Base-by-base conservation (phyloP, 2,113 vertebrate species). In the Telmatochromis brachygnathus region DNA sequence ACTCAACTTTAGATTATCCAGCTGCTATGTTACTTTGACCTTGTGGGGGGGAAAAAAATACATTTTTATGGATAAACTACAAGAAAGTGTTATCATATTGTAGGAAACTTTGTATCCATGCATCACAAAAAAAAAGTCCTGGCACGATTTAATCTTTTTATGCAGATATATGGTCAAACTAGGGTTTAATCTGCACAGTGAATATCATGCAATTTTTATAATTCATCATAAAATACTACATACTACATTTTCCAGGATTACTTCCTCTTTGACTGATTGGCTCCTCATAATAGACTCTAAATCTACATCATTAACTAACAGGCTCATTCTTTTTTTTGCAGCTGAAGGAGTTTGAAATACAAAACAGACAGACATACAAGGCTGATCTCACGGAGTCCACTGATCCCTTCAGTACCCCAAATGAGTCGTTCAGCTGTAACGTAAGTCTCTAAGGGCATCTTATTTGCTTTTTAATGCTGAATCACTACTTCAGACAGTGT, bases 301-400 rank as follows among this genome's bases (percentile, higher is more conserved):
- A 15, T 26, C 6, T 68, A 28, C 79, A 10, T 51, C 21, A 58
- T 83, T 26, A 30, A 49, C 58, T 54, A 84, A 89, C 45, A 12
- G 4, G 30, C 8, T 84, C 21, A 28, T 89, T 56, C 15, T 51
- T 87, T 88, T 87, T 88, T 45, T 88, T 84, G 85, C 93, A 99
- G 98, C 96, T 99, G 94, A 99, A 99, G 91, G 98, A 99, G 81
- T 99, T 98, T 33, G 98, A 99, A 94, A 94, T 94, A 28, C 98
- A 99, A 85, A 98, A 96, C 96, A 96, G 96, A 87, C 97, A 97
- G 8, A 96, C 95, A 0, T 93, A 95, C 55, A 81, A 92, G 54
- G 55, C 93, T 33, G 97, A 99, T 35, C 89, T 94, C 55, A 39
- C 96, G 6, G 97, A 99, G 87, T 97, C 97, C 96, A 94, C 95